phyloP scores from a whole-genome alignment of 2,888 invertebrate species.

The Ophioninae sp. region DNA sequence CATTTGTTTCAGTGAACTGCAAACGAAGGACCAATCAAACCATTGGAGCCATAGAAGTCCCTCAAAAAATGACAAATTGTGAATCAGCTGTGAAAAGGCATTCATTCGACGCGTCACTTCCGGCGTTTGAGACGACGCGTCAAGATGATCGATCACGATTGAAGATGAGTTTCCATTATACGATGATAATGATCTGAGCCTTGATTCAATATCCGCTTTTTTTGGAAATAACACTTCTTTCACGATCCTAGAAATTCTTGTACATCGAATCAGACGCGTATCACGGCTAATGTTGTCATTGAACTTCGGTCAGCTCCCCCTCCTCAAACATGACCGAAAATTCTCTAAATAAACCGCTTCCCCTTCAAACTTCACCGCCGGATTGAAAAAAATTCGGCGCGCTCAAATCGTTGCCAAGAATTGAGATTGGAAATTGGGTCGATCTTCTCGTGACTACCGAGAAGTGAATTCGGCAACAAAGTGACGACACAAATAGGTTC shows the following conservation, averaged over 20 bases:
- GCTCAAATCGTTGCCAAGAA: constrained; percentile 69
- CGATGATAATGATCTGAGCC: background rate
- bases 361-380: background rate
- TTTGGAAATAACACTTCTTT: background rate
- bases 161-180: background rate
- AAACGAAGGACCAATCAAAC: no score
- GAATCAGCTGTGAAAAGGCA: background rate
- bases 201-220: background rate
- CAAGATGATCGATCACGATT: background rate
- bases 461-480: constrained; percentile 69
- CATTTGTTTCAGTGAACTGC: no score
- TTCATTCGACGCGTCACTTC: background rate
- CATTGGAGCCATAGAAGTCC: no score
- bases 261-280: background rate
- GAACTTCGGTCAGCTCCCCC: background rate
- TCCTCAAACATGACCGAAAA: background rate
- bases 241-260: background rate
- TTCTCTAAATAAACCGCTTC: background rate
- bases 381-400: constrained; percentile 34
- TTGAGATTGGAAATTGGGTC: constrained; percentile 70
- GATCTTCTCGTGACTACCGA: constrained; percentile 62
- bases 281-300: constrained; percentile 18
- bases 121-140: background rate
- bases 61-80: background rate
- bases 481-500: constrained; percentile 67